A percentile compares a stretch with the other conserved stretches of the same genome.
Evolutionary conservation across 2,888 invertebrate species (phyloP).

Genomic region (Luperina testacea): DNA sequence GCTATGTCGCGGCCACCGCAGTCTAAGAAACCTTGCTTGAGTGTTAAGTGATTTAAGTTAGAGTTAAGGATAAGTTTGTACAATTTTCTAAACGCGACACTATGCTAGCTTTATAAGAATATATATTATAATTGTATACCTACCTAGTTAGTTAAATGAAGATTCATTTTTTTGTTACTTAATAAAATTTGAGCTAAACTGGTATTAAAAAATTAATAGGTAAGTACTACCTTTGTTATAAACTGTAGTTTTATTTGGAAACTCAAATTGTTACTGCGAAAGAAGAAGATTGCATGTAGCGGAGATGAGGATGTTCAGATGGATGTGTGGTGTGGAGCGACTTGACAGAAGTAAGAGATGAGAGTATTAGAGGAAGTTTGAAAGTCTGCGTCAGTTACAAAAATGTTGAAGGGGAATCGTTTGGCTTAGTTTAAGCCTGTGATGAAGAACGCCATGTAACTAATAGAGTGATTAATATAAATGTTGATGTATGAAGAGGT

Average conservation of each 20-base stretch:
- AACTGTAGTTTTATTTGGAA: constrained; percentile 23
- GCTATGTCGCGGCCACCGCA: neutral
- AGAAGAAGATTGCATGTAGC: neutral
- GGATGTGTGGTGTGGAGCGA: neutral
- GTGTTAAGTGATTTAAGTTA: constrained; percentile 13
- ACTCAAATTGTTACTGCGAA: neutral
- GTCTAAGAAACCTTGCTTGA: neutral
- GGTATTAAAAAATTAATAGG: constrained; percentile 15
- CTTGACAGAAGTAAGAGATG: neutral
- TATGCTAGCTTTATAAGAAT: constrained; percentile 3
- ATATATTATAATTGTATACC: constrained; percentile 3
- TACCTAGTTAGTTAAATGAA: neutral
- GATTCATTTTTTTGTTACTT: constrained; percentile 35
- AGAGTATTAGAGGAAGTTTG: neutral
- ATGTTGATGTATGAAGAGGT: neutral
- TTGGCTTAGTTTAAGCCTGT: neutral
- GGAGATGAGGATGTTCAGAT: neutral
- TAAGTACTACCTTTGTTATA: constrained; percentile 27
- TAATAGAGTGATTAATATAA: neutral
- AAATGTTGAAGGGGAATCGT: neutral
- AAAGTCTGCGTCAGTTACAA: neutral
- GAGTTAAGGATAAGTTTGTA: neutral
- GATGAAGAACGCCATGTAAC: neutral
- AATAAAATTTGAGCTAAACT: constrained; percentile 18
- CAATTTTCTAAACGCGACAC: constrained; percentile 3